A percentile compares a stretch with the other conserved stretches of the same genome.
phyloP scores from a whole-genome alignment of 1,140 invertebrate species.

The Ostrea edulis region DNA sequence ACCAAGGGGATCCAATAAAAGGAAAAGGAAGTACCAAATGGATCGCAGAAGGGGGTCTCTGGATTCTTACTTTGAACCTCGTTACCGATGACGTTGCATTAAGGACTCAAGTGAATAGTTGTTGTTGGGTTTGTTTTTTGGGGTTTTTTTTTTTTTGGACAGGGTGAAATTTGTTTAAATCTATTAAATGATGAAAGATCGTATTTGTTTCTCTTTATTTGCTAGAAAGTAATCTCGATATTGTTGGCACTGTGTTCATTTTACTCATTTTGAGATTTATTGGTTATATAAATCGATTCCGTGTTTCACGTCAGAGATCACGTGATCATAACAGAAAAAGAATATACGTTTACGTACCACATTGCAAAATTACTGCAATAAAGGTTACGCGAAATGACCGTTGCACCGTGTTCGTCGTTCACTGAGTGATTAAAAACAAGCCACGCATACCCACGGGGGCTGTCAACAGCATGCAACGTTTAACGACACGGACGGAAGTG shows the following conservation, averaged over 20 bases:
- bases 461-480: slow-evolving; percentile 4
- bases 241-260: too few species aligned
- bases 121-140: too few species aligned
- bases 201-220: too few species aligned
- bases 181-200: too few species aligned
- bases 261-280: too few species aligned
- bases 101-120: not conserved
- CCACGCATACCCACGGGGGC: not conserved
- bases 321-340: slow-evolving; percentile 13
- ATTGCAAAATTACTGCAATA: not conserved
- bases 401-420: too few species aligned
- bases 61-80: not conserved
- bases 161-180: too few species aligned
- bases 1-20: not conserved
- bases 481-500: not conserved
- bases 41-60: not conserved
- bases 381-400: slow-evolving; percentile 16
- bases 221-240: too few species aligned
- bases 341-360: not conserved
- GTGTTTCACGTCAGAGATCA: not conserved
- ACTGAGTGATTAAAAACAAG: not conserved
- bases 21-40: not conserved
- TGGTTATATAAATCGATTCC: not conserved
- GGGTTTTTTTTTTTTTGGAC: too few species aligned
- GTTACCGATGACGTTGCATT: not conserved